A percentile compares a stretch with the other conserved stretches of the same genome.
Evolutionary conservation across 2,797 vertebrate species (phyloP).

Genomic region (Girardinus metallicus): DNA sequence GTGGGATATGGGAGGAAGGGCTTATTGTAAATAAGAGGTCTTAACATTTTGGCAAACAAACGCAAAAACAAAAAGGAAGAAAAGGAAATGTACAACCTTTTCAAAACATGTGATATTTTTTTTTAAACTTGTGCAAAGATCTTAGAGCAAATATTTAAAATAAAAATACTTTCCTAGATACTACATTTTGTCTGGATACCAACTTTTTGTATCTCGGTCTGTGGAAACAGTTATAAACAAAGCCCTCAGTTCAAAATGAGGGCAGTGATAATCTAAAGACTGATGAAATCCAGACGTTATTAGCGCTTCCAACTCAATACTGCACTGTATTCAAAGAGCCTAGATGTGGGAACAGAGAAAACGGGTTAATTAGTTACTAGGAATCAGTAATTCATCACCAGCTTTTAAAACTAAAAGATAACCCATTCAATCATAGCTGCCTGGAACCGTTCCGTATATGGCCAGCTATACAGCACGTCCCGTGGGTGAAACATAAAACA

Average conservation of each 20-base stretch:
- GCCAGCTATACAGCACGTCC: constrained; percentile 53
- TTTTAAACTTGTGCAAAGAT: constrained; percentile 6
- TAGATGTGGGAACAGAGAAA: constrained; percentile 28
- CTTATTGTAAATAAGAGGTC: constrained; percentile 67
- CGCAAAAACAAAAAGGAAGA: constrained; percentile 15
- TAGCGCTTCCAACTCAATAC: constrained; percentile 16
- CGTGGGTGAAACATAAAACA: constrained; percentile 65
- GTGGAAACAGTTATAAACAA: constrained; percentile 52
- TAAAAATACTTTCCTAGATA: constrained; percentile 30
- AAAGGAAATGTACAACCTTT: constrained; percentile 24
- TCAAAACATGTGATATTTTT: neutral
- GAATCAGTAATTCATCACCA: constrained; percentile 68
- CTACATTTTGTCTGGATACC: constrained; percentile 6
- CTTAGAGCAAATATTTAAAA: constrained; percentile 49
- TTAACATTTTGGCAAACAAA: constrained; percentile 58
- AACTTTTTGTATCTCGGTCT: constrained; percentile 27
- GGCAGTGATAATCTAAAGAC: constrained; percentile 36
- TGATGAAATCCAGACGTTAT: constrained; percentile 38
- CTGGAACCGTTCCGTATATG: constrained; percentile 37
- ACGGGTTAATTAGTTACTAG: constrained; percentile 75
- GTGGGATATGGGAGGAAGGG: constrained; percentile 58
- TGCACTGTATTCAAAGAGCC: constrained; percentile 43
- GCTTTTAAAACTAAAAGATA: constrained; percentile 70
- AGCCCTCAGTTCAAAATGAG: constrained; percentile 30
- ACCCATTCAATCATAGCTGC: constrained; percentile 64